Conservation (phyloP, 2,113 vertebrate species). For the Scomber japonicus region DNA sequence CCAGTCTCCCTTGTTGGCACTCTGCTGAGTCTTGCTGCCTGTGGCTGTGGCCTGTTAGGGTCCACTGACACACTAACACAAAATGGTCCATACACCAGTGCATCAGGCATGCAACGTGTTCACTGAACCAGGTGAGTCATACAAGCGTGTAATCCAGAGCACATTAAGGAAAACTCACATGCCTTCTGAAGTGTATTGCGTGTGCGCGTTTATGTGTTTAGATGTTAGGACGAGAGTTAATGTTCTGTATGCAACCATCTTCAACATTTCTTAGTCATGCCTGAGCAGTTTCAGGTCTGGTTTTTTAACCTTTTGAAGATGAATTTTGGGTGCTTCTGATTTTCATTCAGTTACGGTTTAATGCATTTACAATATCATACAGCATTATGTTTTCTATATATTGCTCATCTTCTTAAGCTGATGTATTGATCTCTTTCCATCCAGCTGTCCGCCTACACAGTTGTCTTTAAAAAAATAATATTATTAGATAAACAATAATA, state of each 20-base stretch:
- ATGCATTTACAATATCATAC: too few relatives aligned
- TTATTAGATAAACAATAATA: background rate
- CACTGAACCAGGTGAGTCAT: slow-evolving; percentile 71
- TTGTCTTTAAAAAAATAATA: slow-evolving; percentile 9
- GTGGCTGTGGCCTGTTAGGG: slow-evolving; percentile 18
- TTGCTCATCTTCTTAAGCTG: background rate
- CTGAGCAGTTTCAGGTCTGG: slow-evolving; percentile 35
- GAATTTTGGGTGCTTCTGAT: slow-evolving; percentile 20
- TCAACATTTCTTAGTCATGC: slow-evolving; percentile 30
- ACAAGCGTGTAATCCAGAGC: slow-evolving; percentile 63
- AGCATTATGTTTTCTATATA: too few relatives aligned
- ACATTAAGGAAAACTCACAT: slow-evolving; percentile 51
- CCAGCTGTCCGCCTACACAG: background rate
- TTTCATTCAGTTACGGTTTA: background rate
- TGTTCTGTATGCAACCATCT: slow-evolving; percentile 26
- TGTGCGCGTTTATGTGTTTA: slow-evolving; percentile 34
- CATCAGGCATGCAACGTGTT: slow-evolving; percentile 48
- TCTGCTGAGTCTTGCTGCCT: background rate
- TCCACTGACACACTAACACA: slow-evolving; percentile 56
- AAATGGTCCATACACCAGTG: slow-evolving; percentile 17
- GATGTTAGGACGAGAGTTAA: slow-evolving; percentile 22
- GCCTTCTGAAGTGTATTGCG: slow-evolving; percentile 41
- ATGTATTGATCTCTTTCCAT: background rate
- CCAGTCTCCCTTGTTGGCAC: slow-evolving; percentile 1
- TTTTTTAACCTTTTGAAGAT: slow-evolving; percentile 11